phyloP scores from a whole-genome alignment of 35 echinoderm and acorn worm genomes.

The Ophioderma brevispina region DNA sequence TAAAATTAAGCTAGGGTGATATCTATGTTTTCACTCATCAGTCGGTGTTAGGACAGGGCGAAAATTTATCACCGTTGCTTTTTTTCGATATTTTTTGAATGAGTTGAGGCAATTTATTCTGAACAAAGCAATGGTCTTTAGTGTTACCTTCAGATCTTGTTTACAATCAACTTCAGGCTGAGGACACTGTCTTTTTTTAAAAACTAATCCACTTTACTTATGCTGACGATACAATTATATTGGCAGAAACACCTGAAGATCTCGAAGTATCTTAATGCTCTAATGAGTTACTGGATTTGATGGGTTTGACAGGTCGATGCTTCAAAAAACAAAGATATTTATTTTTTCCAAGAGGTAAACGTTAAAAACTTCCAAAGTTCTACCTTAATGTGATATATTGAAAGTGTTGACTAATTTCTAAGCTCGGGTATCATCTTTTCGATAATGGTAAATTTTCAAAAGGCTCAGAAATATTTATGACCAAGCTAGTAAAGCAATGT shows the following conservation, averaged over 20 bases:
- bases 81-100: background rate
- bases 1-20: background rate
- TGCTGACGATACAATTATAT: too few species aligned
- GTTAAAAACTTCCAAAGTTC: background rate
- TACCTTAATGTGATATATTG: background rate
- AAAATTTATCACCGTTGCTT: background rate
- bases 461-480: background rate
- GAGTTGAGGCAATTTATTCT: background rate
- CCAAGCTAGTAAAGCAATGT: background rate
- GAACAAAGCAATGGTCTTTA: background rate
- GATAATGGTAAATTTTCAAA: background rate
- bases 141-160: background rate
- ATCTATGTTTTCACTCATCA: constrained; percentile 13
- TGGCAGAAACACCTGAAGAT: too few species aligned
- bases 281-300: too few species aligned
- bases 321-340: too few species aligned
- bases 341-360: too few species aligned
- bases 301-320: too few species aligned
- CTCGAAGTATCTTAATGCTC: too few species aligned
- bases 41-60: constrained; percentile 28
- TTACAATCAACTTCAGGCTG: too few species aligned
- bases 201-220: too few species aligned
- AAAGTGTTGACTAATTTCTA: background rate
- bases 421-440: background rate
- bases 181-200: too few species aligned